Evolutionary conservation across 2,888 invertebrate genomes (phyloP).

Genomic region (Hoplodrina ambigua): DNA sequence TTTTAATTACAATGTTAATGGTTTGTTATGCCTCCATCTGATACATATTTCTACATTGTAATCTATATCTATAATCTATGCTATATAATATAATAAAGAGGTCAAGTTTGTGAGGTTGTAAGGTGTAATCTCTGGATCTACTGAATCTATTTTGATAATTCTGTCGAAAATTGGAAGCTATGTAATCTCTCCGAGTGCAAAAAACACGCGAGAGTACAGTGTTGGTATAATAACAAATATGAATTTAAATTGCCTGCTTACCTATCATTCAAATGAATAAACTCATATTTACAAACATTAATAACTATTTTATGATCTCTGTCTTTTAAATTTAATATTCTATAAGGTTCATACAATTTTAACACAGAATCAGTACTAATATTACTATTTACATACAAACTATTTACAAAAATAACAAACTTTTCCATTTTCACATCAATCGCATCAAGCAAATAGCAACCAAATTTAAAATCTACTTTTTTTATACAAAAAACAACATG

Average conservation of each 20-base stretch:
- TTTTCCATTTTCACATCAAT: slow-evolving; percentile 69
- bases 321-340: slow-evolving; percentile 66
- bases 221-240: too few species aligned
- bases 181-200: too few species aligned
- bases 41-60: too few species aligned
- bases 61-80: too few species aligned
- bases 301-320: slow-evolving; percentile 73
- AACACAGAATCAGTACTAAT: slow-evolving; percentile 70
- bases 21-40: too few species aligned
- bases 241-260: not conserved
- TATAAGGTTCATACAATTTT: slow-evolving; percentile 81
- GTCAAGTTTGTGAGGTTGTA: too few species aligned
- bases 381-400: slow-evolving; percentile 69
- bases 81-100: too few species aligned
- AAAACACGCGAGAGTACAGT: too few species aligned
- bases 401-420: slow-evolving; percentile 78
- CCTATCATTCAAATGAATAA: slow-evolving; percentile 56
- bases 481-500: slow-evolving; percentile 73
- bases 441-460: slow-evolving; percentile 75
- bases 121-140: too few species aligned
- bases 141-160: too few species aligned
- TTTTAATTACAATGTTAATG: too few species aligned
- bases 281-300: slow-evolving; percentile 85
- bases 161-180: too few species aligned
- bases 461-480: slow-evolving; percentile 77